Percentiles rank a stretch among this genome's conserved stretches.
These are phyloP conservation scores for Romanogobio albipinnatus DNA, from an alignment of 2,113 vertebrate species.

Conservation along the genomic window DNA sequence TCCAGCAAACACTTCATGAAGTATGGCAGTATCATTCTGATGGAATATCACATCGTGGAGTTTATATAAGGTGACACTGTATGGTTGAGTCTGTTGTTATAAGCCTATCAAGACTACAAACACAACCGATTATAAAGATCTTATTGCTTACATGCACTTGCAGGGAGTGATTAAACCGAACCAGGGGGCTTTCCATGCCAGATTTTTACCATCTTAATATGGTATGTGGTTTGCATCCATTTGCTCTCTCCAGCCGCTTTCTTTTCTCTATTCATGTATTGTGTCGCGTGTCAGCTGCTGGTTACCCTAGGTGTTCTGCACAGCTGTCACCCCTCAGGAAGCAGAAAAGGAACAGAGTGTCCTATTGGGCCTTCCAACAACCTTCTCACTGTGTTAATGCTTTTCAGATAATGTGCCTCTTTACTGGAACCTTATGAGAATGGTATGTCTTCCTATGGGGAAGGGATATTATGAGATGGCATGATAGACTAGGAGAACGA, in stretches of 20 bases:
- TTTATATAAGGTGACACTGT: neutral
- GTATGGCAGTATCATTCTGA: neutral
- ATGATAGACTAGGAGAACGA: neutral
- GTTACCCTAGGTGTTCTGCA: conserved; percentile 40
- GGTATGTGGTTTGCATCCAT: neutral
- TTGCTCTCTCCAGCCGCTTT: neutral
- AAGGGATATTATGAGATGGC: neutral
- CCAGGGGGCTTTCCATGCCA: neutral
- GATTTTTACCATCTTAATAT: neutral
- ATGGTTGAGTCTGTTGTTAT: neutral
- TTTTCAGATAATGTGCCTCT: conserved; percentile 41
- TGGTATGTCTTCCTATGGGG: conserved; percentile 19
- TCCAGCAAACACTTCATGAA: neutral
- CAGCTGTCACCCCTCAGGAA: conserved; percentile 50
- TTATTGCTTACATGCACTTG: neutral
- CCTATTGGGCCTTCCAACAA: conserved; percentile 15
- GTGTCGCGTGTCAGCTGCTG: conserved; percentile 41
- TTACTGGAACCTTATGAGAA: conserved; percentile 22
- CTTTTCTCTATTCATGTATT: conserved; percentile 13
- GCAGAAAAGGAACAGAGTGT: neutral
- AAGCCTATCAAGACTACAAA: neutral
- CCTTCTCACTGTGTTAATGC: conserved; percentile 33
- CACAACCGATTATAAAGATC: neutral
- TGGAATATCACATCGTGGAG: neutral
- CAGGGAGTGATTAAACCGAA: neutral